phyloP scores from a whole-genome alignment of 2,113 vertebrate species.

The Fukomys damarensis region DNA sequence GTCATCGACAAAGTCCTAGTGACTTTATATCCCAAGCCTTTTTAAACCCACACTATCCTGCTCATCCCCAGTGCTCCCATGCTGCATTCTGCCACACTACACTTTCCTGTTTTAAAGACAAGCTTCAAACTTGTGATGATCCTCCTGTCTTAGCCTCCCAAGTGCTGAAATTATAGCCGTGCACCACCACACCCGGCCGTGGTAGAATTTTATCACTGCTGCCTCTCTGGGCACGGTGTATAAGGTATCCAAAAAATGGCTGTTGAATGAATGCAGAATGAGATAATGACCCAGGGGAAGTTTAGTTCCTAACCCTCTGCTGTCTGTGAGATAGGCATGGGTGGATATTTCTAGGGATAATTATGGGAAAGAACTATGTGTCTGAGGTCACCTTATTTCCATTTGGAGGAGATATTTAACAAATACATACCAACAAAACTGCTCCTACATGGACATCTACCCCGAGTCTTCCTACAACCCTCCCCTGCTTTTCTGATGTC shows the following conservation, averaged over 20 bases:
- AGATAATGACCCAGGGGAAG: background rate
- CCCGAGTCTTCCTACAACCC: background rate
- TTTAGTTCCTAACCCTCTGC: background rate
- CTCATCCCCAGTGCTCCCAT: background rate
- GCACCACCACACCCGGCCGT: no score
- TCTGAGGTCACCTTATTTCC: background rate
- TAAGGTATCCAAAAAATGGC: background rate
- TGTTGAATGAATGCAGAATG: background rate
- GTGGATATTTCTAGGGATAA: background rate
- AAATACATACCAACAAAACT: background rate
- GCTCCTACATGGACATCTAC: background rate
- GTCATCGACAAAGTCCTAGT: background rate
- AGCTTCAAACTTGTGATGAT: background rate
- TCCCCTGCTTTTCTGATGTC: background rate
- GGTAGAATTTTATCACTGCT: background rate
- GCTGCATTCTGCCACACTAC: background rate
- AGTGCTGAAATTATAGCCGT: background rate
- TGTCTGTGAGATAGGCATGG: background rate
- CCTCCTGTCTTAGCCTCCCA: background rate
- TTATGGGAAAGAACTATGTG: background rate
- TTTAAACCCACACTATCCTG: background rate
- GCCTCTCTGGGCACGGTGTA: background rate
- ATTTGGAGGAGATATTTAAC: background rate
- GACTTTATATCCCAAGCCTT: slow-evolving; percentile 25
- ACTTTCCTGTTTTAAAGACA: background rate